These are phyloP conservation scores for Drosophila neonasuta DNA, from an alignment of 2,888 invertebrate species.

Conservation along the genomic window DNA sequence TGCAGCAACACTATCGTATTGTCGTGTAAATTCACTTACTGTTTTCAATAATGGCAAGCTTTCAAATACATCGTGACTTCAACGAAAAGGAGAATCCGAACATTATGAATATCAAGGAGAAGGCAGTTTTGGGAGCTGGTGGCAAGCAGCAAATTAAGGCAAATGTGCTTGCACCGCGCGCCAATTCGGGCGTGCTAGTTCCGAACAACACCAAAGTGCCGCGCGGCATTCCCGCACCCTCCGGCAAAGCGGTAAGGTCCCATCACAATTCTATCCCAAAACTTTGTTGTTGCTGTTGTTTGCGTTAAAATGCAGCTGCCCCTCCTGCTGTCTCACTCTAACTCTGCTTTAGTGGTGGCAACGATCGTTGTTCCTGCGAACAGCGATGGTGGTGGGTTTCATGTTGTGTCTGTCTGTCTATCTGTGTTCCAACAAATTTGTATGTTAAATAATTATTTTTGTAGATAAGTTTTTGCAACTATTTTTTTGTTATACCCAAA, in stretches of 20 bases:
- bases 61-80: slow-evolving; percentile 90
- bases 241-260: slow-evolving; percentile 72
- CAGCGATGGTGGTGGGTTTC: slow-evolving; percentile 50
- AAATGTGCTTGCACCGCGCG: slow-evolving; percentile 60
- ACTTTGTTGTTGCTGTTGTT: slow-evolving; percentile 39
- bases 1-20: neutral
- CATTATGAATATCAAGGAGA: slow-evolving; percentile 43
- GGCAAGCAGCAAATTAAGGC: slow-evolving; percentile 72
- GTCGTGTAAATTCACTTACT: neutral
- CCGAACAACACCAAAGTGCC: slow-evolving; percentile 60
- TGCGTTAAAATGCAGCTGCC: slow-evolving; percentile 67
- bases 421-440: neutral
- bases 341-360: slow-evolving; percentile 45
- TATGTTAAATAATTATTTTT: neutral
- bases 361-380: slow-evolving; percentile 22
- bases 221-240: slow-evolving; percentile 40
- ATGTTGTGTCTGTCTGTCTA: slow-evolving; percentile 7
- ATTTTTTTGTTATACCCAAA: neutral
- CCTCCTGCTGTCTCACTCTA: neutral
- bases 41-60: slow-evolving; percentile 84
- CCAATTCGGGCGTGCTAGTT: slow-evolving; percentile 70
- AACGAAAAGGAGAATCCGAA: slow-evolving; percentile 85
- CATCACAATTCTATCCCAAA: slow-evolving; percentile 31
- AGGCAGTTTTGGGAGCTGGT: slow-evolving; percentile 25
- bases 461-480: slow-evolving; percentile 21